A percentile compares a stretch with the other conserved stretches of the same genome.
Evolutionary conservation across 2,797 vertebrate species (phyloP).

Genomic region (Prionace glauca): DNA sequence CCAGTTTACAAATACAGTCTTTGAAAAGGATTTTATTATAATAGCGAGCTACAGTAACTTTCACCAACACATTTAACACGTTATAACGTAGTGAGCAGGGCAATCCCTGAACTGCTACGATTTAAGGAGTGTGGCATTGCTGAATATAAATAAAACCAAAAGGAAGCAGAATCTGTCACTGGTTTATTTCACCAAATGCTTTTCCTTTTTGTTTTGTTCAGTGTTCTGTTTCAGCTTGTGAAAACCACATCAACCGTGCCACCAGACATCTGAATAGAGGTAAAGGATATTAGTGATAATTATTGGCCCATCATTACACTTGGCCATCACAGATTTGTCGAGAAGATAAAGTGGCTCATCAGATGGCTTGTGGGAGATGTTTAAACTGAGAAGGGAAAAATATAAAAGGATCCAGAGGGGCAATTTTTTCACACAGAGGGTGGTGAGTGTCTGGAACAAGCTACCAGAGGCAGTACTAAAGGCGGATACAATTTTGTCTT

Average conservation of each 20-base stretch:
- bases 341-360: background rate
- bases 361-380: no score
- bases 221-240: background rate
- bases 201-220: background rate
- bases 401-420: no score
- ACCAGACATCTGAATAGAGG: background rate
- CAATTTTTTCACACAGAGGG: no score
- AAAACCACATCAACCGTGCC: background rate
- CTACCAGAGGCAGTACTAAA: no score
- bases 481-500: no score
- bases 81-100: background rate
- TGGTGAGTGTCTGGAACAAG: no score
- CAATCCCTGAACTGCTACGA: background rate
- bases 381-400: no score
- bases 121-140: background rate
- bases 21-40: background rate
- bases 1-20: background rate
- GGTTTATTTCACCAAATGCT: background rate
- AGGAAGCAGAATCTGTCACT: background rate
- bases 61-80: background rate
- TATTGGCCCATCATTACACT: background rate
- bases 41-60: background rate
- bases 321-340: background rate
- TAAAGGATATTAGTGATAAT: background rate
- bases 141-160: background rate